Evolutionary conservation across 2,113 vertebrate genomes (phyloP).

Genomic region (human (Homo sapiens)): GRCh38 chr5:152964501-152965000

Average conservation of each 20-base stretch:
- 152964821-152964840: not conserved
- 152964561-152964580: constrained; percentile 36
- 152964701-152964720: not conserved
- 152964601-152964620: not conserved
- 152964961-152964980: not conserved
- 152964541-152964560: not conserved
- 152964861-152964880: not conserved
- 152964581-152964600: not conserved
- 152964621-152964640: not conserved
- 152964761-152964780: not conserved
- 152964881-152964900: not conserved
- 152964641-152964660: constrained; percentile 31
- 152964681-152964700: not conserved
- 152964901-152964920: not conserved
- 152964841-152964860: not conserved
- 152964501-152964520: not conserved
- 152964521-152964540: not conserved
- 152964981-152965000: not conserved
- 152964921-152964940: not conserved
- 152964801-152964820: not conserved
- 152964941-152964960: not conserved
- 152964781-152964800: not conserved
- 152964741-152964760: constrained; percentile 41
- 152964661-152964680: constrained; percentile 70
- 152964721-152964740: constrained; percentile 57